Evolutionary conservation across 2,888 invertebrate species (phyloP), one percentile per base, ranked within the genome.

Genomic region (Sarcophaga subvicina): DNA sequence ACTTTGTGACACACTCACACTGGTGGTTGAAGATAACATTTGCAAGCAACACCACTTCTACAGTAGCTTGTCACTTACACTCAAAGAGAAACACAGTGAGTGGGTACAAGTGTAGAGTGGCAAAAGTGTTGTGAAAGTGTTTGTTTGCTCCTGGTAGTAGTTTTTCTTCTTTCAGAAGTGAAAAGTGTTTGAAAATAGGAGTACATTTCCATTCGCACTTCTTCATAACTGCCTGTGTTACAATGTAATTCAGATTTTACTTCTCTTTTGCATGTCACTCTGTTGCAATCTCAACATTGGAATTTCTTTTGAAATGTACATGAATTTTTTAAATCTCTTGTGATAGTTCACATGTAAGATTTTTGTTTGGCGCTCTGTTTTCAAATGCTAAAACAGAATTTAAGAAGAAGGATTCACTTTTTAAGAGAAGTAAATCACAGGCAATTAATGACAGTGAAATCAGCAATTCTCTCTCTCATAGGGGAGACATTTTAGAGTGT

Each of bases 291-390:
- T 72, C 20, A 72, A 60, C 63, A 25, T 63, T 6, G 37, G 60
- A 67, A 73, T 49, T 72, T 71, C 71, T 64, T 27, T 27, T 11
- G 37, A 80, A 80, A 80, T 72, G 66, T 14, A 73, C 54, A 54
- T 14, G 54, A 67, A 80, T 80, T 80, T 80, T 64, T 73, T 14
- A 72, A 80, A 73, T 80, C 72, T 54, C 67, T 12, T 17, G 0
- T 14, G 17, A 37, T 10, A 37, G 37, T 37, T 37, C 37, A 37
- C 37, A 37, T 37, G 10, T 10, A 37, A 0, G 8, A 10, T 10
- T 37, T 8, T 37, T 37, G 37, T 37, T 37, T 37, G 37, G 2
- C 8, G 10, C 2, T 8, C 10, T 37, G 10, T 37, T 37, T 37
- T 37, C 8, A 37, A 37, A 37, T 37, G 2, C 37, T 37, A 37